Evolutionary conservation across 2,113 vertebrate species (phyloP).

Genomic region (Paedocypris sp.): DNA sequence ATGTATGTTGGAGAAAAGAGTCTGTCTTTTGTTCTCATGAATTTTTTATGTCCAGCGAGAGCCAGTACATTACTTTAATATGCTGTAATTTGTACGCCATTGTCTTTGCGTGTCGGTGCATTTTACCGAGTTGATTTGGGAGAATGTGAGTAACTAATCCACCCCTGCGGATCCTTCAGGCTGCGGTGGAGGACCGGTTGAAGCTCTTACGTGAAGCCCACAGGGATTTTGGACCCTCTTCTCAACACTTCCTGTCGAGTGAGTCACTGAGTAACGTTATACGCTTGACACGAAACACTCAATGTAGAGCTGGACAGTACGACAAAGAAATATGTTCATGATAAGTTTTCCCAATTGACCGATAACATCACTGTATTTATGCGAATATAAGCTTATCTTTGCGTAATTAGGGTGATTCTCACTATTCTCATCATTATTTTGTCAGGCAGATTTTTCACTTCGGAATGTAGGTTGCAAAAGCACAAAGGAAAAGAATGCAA

Average conservation of each 20-base stretch:
- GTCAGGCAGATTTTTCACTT: too few relatives aligned
- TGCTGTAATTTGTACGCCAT: not conserved
- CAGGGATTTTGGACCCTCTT: constrained; percentile 84
- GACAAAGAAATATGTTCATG: too few relatives aligned
- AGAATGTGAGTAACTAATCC: not conserved
- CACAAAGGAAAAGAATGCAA: too few relatives aligned
- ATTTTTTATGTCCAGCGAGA: not conserved
- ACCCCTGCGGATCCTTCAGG: constrained; percentile 52
- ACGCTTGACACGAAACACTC: too few relatives aligned
- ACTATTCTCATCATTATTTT: too few relatives aligned
- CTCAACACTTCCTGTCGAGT: constrained; percentile 95
- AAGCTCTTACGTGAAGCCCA: constrained; percentile 88
- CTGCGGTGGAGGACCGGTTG: constrained; percentile 82
- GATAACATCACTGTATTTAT: too few relatives aligned
- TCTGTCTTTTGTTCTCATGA: not conserved
- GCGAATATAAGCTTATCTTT: too few relatives aligned
- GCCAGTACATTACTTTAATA: not conserved
- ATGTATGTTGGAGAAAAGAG: too few relatives aligned
- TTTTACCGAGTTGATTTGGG: not conserved
- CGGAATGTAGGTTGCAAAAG: too few relatives aligned
- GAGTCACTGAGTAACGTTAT: constrained; percentile 48
- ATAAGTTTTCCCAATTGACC: too few relatives aligned
- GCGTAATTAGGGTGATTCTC: too few relatives aligned
- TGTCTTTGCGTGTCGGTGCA: not conserved
- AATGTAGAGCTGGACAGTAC: too few relatives aligned